Base-by-base conservation (phyloP, 2,113 vertebrate species). In the Scalopus aquaticus region DNA sequence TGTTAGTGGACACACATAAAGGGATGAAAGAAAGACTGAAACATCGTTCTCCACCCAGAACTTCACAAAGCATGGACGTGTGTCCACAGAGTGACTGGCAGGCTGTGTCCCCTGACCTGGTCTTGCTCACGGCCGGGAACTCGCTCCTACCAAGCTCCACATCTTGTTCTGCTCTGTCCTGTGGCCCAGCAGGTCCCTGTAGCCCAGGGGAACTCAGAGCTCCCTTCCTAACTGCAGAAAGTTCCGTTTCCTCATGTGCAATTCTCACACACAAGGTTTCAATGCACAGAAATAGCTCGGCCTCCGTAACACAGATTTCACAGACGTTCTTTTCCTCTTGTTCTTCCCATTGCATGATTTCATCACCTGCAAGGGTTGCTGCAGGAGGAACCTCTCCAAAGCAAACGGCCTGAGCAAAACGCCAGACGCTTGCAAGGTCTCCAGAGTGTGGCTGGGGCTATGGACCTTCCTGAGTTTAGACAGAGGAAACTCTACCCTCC, bases 41-140 rank as follows among this genome's bases (percentile, higher is more conserved):
- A 42, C 81, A 51, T 6, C 35, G 83, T n/a, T 67, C 58, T 9
- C 5, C 0, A 17, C 35, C 42, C n/a, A 35, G 42, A 49, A 72
- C 10, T 20, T 56, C 64, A 69, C 49, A 6, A 20, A 39, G 30
- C 39, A 5, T 0, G 39, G 24, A 6, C 24, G 9, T 16, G 26
- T 0, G 0, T 30, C 54, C 2, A 0, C 8, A 42, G 4, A 8
- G 11, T 17, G 46, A 24, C 24, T 42, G 7, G 37, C n/a, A 26
- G 7, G 16, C 69, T 11, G 22, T 26, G 6, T 3, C 5, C 58
- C 58, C 42, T 15, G 54, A n/a, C 70, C 89, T 74, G 30, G 39
- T 9, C 42, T 24, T 19, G 46, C 28, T 67, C 62, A 17, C 26
- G 4, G 0, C 10, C 17, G 2, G 19, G 26, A 3, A 20, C 46